Evolutionary conservation across 1,140 invertebrate species (phyloP).

Genomic region (Calycopis cecrops): DNA sequence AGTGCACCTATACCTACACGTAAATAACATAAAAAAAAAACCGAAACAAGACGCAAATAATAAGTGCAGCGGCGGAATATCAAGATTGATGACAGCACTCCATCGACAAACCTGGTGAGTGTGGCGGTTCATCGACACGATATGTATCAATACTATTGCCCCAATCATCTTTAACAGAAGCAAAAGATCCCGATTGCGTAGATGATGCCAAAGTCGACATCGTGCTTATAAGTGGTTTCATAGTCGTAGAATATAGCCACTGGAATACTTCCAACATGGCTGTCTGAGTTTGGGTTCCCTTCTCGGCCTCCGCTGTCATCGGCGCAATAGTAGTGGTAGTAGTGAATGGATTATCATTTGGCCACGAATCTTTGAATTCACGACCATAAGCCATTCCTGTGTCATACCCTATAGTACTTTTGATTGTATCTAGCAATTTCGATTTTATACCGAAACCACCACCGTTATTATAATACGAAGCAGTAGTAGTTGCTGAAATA

Average conservation of each 20-base stretch:
- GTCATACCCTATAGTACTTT: conserved; percentile 64
- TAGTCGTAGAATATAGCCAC: conserved; percentile 65
- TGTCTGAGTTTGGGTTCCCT: conserved; percentile 64
- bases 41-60: conserved; percentile 50
- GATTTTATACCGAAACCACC: conserved; percentile 57
- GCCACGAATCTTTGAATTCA: conserved; percentile 62
- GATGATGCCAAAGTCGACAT: conserved; percentile 51
- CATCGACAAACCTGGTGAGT: conserved; percentile 69
- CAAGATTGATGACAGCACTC: conserved; percentile 50
- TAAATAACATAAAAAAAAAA: conserved; percentile 33
- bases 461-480: conserved; percentile 58
- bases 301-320: conserved; percentile 55
- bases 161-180: conserved; percentile 62
- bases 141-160: conserved; percentile 64
- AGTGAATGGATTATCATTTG: conserved; percentile 71
- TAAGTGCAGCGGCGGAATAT: conserved; percentile 56
- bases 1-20: conserved; percentile 40
- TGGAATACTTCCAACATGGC: conserved; percentile 74
- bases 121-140: conserved; percentile 70
- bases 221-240: conserved; percentile 64
- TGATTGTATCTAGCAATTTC: conserved; percentile 62
- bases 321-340: conserved; percentile 62
- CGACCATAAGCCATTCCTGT: conserved; percentile 44
- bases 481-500: conserved; percentile 67
- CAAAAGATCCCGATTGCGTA: conserved; percentile 42